phyloP scores from a whole-genome alignment of 1,140 invertebrate genomes.

The Microplitis demolitor region DNA sequence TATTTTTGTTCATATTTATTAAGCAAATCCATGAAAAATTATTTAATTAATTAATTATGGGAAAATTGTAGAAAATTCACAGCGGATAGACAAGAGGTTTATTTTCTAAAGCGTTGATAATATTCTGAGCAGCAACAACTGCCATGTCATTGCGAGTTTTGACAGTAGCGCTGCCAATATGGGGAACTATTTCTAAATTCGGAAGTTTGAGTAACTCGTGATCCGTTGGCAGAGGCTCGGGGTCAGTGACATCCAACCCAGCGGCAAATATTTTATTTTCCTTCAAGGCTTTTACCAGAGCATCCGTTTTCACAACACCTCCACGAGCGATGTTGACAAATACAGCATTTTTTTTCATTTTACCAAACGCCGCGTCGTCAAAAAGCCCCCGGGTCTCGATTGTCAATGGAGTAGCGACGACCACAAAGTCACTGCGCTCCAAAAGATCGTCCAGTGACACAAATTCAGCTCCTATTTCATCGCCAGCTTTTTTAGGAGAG shows the following conservation, averaged over 20 bases:
- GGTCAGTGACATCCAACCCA: conserved; percentile 87
- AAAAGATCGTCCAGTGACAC: conserved; percentile 75
- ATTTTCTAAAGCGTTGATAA: conserved; percentile 75
- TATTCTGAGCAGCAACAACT: conserved; percentile 76
- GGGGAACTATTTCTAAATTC: conserved; percentile 83
- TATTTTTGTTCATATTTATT: too few species aligned
- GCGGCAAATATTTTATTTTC: conserved; percentile 78
- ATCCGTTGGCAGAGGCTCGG: conserved; percentile 82
- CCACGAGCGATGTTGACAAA: conserved; percentile 83
- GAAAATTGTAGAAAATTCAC: neutral
- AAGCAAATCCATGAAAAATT: too few species aligned
- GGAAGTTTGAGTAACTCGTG: conserved; percentile 76
- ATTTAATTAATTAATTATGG: too few species aligned
- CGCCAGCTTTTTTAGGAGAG: conserved; percentile 68
- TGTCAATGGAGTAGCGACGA: conserved; percentile 73
- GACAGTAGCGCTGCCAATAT: conserved; percentile 84
- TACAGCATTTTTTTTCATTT: conserved; percentile 81
- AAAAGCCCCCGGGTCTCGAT: conserved; percentile 75
- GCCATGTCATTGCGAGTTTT: conserved; percentile 82
- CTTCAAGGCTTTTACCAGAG: conserved; percentile 74
- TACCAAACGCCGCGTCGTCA: conserved; percentile 69
- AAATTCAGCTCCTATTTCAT: conserved; percentile 68
- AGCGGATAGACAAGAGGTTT: conserved; percentile 65
- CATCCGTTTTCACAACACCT: conserved; percentile 76
- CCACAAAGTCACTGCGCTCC: conserved; percentile 76